phyloP scores from a whole-genome alignment of 2,797 vertebrate genomes.

The Phylloscopus collybita region DNA sequence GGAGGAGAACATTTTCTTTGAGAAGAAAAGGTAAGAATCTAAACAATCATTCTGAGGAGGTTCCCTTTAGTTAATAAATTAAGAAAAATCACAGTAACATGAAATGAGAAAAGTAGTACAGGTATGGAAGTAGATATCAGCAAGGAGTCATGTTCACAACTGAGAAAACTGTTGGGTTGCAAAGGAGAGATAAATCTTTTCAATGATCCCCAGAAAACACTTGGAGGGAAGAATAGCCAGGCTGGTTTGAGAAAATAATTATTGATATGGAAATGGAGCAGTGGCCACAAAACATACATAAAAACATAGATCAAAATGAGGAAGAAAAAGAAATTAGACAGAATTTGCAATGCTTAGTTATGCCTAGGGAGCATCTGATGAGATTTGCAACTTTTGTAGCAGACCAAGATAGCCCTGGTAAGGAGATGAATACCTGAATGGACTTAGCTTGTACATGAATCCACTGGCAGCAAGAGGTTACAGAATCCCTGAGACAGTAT shows the following conservation, averaged over 20 bases:
- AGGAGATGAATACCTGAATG: not conserved
- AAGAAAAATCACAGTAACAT: not conserved
- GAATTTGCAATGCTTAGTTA: constrained; percentile 4
- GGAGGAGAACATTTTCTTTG: not conserved
- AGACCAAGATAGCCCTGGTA: not conserved
- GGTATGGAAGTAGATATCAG: not conserved
- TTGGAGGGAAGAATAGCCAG: not conserved
- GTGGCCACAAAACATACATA: not conserved
- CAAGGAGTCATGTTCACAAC: not conserved
- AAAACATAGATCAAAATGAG: constrained; percentile 6
- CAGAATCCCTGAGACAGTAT: not conserved
- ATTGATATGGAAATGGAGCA: not conserved
- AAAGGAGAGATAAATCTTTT: constrained; percentile 28
- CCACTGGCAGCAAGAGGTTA: not conserved
- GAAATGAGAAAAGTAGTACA: not conserved
- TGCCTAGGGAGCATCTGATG: not conserved
- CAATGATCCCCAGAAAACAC: not conserved
- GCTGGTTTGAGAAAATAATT: not conserved
- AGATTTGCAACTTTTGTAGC: not conserved
- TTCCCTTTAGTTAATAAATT: constrained; percentile 11
- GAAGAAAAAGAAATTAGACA: constrained; percentile 19
- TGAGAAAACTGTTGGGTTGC: not conserved
- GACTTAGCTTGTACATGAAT: not conserved
- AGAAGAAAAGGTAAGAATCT: not conserved
- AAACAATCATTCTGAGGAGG: not conserved